Evolutionary conservation across 2,113 vertebrate species (phyloP).

Genomic region (Tetraodon nigroviridis): DNA sequence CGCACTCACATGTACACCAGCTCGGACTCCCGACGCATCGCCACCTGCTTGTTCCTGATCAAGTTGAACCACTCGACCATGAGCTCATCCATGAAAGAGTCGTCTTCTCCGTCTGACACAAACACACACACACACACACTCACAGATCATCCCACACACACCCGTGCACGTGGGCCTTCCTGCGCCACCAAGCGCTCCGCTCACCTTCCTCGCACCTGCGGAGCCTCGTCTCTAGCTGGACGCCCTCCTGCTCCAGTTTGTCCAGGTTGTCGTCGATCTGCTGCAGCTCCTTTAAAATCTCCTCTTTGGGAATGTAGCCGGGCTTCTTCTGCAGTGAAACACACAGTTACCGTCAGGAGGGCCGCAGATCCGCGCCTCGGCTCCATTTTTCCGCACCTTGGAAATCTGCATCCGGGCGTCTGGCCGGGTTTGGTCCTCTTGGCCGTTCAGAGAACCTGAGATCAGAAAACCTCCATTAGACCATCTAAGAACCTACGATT

Average conservation of each 20-base stretch:
- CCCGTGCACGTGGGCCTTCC: not conserved
- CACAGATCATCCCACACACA: conserved; percentile 6
- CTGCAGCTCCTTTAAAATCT: conserved; percentile 79
- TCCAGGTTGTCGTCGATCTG: conserved; percentile 83
- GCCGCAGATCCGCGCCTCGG: not conserved
- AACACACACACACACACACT: conserved; percentile 30
- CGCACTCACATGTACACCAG: conserved; percentile 65
- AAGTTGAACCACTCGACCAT: conserved; percentile 96
- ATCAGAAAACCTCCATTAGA: conserved; percentile 6
- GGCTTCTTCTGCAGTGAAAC: conserved; percentile 63
- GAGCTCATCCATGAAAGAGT: conserved; percentile 74
- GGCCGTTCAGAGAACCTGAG: conserved; percentile 43
- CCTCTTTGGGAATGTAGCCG: conserved; percentile 75
- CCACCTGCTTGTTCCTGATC: conserved; percentile 91
- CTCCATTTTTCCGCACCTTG: conserved; percentile 60
- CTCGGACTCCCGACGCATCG: conserved; percentile 89
- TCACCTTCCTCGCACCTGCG: conserved; percentile 85
- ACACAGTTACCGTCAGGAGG: conserved; percentile 7
- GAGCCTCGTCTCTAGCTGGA: conserved; percentile 85
- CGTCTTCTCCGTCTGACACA: conserved; percentile 81
- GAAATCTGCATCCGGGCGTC: conserved; percentile 25
- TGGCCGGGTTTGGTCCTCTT: conserved; percentile 22
- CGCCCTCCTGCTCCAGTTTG: conserved; percentile 79
- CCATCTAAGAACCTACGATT: too few species aligned
- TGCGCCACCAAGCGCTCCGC: conserved; percentile 2